A percentile compares a stretch with the other conserved stretches of the same genome.
Conservation (phyloP, 2,888 invertebrate genomes). For the Tribolium freemani region DNA sequence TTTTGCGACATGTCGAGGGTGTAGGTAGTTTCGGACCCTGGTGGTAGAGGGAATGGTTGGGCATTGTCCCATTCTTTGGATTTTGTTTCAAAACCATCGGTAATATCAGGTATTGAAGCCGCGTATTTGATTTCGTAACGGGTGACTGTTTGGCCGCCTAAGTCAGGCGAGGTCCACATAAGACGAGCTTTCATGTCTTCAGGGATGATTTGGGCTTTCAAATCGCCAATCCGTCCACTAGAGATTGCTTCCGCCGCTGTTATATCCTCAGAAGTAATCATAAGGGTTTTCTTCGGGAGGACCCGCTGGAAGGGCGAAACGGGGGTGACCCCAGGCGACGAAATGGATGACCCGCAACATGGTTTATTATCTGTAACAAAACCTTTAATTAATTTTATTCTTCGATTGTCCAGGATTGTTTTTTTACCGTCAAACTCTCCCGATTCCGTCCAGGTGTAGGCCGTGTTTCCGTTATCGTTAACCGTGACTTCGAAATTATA, state of each 20-base stretch:
- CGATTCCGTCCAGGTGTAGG: conserved; percentile 68
- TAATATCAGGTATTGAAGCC: conserved; percentile 65
- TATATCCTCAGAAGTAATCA: conserved; percentile 66
- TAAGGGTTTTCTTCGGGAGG: conserved; percentile 68
- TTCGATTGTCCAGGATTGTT: neutral
- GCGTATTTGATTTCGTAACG: conserved; percentile 72
- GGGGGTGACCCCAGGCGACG: conserved; percentile 68
- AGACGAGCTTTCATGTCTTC: conserved; percentile 70
- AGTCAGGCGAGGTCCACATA: conserved; percentile 75
- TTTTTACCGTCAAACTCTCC: conserved; percentile 59
- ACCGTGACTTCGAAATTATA: conserved; percentile 71
- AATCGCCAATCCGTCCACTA: conserved; percentile 72
- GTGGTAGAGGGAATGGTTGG: conserved; percentile 67
- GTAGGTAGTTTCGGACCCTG: conserved; percentile 71
- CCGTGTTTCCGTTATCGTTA: conserved; percentile 72
- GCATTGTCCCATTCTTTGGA: conserved; percentile 68
- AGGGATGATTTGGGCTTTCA: conserved; percentile 68
- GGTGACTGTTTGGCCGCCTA: conserved; percentile 69
- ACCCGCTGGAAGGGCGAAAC: conserved; percentile 71
- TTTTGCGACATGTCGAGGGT: conserved; percentile 69
- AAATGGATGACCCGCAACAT: conserved; percentile 72
- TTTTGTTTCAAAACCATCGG: conserved; percentile 68
- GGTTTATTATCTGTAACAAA: conserved; percentile 62
- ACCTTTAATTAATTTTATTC: too few relatives aligned
- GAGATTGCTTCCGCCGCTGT: conserved; percentile 59